Evolutionary conservation across 2,888 invertebrate species (phyloP), one percentile per base, ranked within the genome.

Genomic region (Drosophila picticornis): DNA sequence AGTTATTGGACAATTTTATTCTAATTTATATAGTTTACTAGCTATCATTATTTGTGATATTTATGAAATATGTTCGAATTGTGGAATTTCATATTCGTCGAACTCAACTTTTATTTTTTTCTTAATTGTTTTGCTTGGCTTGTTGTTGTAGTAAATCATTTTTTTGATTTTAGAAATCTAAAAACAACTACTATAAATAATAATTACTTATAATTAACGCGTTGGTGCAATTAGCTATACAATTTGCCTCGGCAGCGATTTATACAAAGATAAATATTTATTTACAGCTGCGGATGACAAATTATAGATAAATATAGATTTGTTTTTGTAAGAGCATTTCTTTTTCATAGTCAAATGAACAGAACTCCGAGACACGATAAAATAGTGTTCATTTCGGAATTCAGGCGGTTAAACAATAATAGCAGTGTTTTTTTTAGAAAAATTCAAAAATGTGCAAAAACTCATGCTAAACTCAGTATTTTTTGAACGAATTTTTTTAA

Each of bases 191-290:
- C 53, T 50, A 10, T 40, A 40, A n/a, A n/a, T 9, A 40, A 10
- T 38, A 38, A n/a, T n/a, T 40, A 1, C 9, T 38, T 38, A 19
- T 56, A 72, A 68, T 72, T 80, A 53, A 65, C 69, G 60, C 46
- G 40, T 65, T 65, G 25, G 67, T 72, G 62, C 61, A 75, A 72
- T 78, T 78, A 75, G 64, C 62, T 56, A 32, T 40, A 78, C 50
- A 51, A 69, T 56, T 50, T 66, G 66, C 27, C 32, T 5, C 46
- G 25, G 16, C 53, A 32, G 53, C 43, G 25, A 46, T 64, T 31
- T 31, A 16, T 13, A 34, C 16, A 34, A 36, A 13, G 5, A 6
- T 16, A 5, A 6, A 3, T 38, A 22, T 22, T 22, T 2, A 43
- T 43, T 43, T 11, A n/a, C n/a, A 40, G n/a, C 2, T 10, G 40